Conservation (phyloP, 1,140 invertebrate species). For the Brachionus angularis region DNA sequence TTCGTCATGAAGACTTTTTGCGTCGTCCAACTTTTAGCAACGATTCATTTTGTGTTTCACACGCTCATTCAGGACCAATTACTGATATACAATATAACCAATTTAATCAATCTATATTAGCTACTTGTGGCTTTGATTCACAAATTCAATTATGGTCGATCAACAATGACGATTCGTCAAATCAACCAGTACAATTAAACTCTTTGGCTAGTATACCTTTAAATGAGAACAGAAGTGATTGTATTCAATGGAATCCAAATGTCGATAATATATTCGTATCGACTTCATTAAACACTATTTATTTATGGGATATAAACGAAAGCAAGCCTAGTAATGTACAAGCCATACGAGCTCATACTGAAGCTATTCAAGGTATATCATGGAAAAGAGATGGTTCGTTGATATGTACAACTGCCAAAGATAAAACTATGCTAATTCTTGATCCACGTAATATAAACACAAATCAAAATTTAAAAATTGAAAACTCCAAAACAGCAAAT, state of each 20-base stretch:
- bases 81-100: conserved; percentile 40
- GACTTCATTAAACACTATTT: conserved; percentile 9
- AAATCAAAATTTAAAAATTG: conserved; percentile 48
- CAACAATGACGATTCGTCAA: neutral
- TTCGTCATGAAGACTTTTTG: conserved; percentile 18
- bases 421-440: conserved; percentile 74
- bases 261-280: conserved; percentile 16
- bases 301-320: conserved; percentile 30
- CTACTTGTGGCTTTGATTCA: conserved; percentile 37
- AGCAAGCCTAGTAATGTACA: conserved; percentile 46
- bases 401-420: conserved; percentile 67
- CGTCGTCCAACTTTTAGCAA: conserved; percentile 2
- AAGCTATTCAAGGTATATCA: conserved; percentile 75
- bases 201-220: neutral
- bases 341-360: conserved; percentile 73
- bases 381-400: conserved; percentile 77
- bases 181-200: neutral
- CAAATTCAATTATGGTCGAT: conserved; percentile 18
- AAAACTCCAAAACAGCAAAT: conserved; percentile 65
- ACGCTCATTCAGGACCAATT: conserved; percentile 30
- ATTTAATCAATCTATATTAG: conserved; percentile 29
- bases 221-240: conserved; percentile 24
- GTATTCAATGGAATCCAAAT: conserved; percentile 36
- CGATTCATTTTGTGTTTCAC: conserved; percentile 21
- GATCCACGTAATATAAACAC: conserved; percentile 68